Evolutionary conservation across 2,888 invertebrate genomes (phyloP), one percentile per base, ranked within the genome.

Genomic region (Anticlea derivata): DNA sequence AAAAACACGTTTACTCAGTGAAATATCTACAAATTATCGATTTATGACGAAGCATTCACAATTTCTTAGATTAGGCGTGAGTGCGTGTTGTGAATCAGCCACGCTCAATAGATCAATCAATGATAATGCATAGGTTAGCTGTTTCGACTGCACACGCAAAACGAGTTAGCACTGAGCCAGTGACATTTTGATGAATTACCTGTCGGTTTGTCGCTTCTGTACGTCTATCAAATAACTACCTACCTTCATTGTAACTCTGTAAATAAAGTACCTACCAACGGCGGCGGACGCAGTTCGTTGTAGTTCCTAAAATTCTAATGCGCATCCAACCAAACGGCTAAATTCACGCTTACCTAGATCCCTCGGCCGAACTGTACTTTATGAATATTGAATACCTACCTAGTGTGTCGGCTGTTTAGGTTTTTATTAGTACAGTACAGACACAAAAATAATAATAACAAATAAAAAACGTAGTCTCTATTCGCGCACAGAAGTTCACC

Each of bases 111-210:
- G 79, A 85, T 83, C 74, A 72, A 76, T 78, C 61, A 65, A 44
- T 45, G 57, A 60, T 49, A 79, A 34, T 47, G 55, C 55, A 45
- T 55, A 52, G 48, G 61, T 60, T 56, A 66, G 65, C 67, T 58
- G 65, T 70, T 78, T 66, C 69, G 56, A 60, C 43, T 53, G 29
- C 66, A 60, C 60, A 59, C 53, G 43, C 64, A 62, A 53, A 66
- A 63, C 63, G 61, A 59, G 65, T 61, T n/a, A n/a, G n/a, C n/a
- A n/a, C n/a, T n/a, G n/a, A n/a, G n/a, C n/a, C 62, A 59, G 59
- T 66, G 79, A 80, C 76, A 61, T 73, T 68, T 80, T 87, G 86
- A 86, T 83, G 70, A 74, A 86, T 86, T 64, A 66, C 69, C 77
- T 73, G 82, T 83, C 84, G 58, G 48, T 48, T 69, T 61, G 63